Evolutionary conservation across 2,113 vertebrate species (phyloP).

Genomic region (Mesocricetus auratus): DNA sequence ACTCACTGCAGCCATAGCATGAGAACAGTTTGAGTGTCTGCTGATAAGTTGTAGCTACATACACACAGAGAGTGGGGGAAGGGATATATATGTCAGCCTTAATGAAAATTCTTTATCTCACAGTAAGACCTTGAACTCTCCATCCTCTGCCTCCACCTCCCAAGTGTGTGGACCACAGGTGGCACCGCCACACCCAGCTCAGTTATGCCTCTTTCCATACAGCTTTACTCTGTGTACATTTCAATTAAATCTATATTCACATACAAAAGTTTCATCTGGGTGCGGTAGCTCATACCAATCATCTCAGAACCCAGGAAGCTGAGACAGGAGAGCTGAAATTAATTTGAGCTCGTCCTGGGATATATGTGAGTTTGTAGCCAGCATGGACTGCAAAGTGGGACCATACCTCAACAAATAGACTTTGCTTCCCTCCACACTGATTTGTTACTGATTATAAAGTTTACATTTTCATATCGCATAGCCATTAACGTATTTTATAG

Average conservation of each 20-base stretch:
- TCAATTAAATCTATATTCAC: not conserved
- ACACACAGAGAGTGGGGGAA: not conserved
- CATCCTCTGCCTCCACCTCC: not conserved
- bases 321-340: not conserved
- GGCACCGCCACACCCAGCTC: fast-evolving
- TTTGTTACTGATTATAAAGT: not conserved
- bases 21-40: not conserved
- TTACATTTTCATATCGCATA: not conserved
- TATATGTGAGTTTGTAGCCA: not conserved
- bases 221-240: not conserved
- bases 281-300: not conserved
- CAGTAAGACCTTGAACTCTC: not conserved
- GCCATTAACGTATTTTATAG: not conserved
- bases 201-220: not conserved
- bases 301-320: not conserved
- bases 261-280: not conserved
- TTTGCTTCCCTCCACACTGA: not conserved
- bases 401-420: not conserved
- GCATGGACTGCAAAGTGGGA: not conserved
- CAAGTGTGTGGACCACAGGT: not conserved
- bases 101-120: not conserved
- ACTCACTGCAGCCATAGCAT: not conserved
- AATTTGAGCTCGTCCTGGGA: not conserved
- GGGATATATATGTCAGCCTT: not conserved
- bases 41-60: not conserved